A percentile compares a stretch with the other conserved stretches of the same genome.
Conservation (phyloP, 2,797 vertebrate genomes). For the Myotis planiceps region DNA sequence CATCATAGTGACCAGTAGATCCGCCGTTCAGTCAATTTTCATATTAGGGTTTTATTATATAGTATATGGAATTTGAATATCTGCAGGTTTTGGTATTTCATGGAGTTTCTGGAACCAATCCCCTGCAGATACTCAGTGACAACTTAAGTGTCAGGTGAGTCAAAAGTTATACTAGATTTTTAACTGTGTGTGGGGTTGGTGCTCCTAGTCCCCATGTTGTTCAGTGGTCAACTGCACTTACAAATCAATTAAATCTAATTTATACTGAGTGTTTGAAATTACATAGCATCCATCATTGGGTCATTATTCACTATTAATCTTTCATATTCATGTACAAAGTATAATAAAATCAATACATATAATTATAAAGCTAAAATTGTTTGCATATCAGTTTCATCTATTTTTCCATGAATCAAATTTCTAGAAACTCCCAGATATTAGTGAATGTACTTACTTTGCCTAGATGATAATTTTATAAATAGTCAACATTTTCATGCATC, state of each 20-base stretch:
- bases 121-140: not conserved
- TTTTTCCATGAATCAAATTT: not conserved
- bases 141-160: not conserved
- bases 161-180: not conserved
- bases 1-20: too few relatives aligned
- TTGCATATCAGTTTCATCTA: not conserved
- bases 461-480: not conserved
- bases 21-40: too few relatives aligned
- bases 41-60: too few relatives aligned
- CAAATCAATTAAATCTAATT: constrained; percentile 27
- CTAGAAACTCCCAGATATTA: not conserved
- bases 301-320: not conserved
- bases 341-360: not conserved
- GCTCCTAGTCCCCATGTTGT: not conserved
- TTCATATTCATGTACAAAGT: not conserved
- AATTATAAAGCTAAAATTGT: not conserved
- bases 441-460: not conserved
- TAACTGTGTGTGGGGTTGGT: not conserved
- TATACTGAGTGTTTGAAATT: not conserved
- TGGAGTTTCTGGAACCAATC: too few relatives aligned
- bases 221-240: not conserved
- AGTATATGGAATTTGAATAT: not conserved
- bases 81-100: not conserved
- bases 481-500: not conserved
- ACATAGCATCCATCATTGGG: not conserved